Conservation (phyloP, 2,113 vertebrate genomes). For the Sceloporus tristichus region DNA sequence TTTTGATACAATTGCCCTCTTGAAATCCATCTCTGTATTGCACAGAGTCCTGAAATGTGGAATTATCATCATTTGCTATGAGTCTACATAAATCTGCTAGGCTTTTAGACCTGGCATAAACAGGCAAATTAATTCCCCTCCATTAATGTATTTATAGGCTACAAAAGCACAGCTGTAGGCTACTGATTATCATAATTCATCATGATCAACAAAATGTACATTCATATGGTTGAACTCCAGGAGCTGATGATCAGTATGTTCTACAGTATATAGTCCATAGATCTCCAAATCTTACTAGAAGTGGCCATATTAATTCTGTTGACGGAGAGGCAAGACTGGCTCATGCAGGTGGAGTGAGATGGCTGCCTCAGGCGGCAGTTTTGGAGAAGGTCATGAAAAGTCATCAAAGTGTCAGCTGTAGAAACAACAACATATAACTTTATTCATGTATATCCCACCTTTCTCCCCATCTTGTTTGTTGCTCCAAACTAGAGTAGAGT, state of each 20-base stretch:
- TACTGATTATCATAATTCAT: conserved; percentile 45
- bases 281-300: neutral
- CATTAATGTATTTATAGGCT: conserved; percentile 51
- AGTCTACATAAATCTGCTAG: conserved; percentile 31
- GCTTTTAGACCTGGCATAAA: neutral
- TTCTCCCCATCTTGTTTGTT: no score
- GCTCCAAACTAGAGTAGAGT: no score
- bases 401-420: neutral
- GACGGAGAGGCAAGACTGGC: neutral
- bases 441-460: no score
- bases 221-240: neutral
- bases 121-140: conserved; percentile 52
- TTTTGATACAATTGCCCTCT: conserved; percentile 6
- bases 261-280: neutral
- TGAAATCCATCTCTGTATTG: conserved; percentile 9
- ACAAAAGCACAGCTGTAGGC: conserved; percentile 25
- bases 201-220: conserved; percentile 53
- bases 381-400: neutral
- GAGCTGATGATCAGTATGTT: conserved; percentile 14
- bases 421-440: neutral
- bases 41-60: conserved; percentile 11
- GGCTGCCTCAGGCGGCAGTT: neutral
- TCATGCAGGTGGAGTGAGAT: no score
- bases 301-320: neutral
- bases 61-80: conserved; percentile 36